Evolutionary conservation across 2,797 vertebrate genomes (phyloP).

Genomic region (Bradypodion ventrale): DNA sequence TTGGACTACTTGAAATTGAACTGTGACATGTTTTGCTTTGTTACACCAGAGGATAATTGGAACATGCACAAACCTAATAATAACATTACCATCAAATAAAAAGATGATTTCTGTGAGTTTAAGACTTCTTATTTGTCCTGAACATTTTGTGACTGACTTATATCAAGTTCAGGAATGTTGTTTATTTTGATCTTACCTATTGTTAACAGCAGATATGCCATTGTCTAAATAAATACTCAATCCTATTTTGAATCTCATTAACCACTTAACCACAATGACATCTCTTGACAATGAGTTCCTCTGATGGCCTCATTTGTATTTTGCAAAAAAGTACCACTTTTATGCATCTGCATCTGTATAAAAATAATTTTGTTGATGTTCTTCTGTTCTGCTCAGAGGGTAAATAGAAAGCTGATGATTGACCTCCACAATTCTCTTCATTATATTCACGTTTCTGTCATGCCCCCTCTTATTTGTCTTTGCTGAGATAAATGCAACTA

Average conservation of each 20-base stretch:
- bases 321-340: conserved; percentile 45
- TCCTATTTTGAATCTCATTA: neutral
- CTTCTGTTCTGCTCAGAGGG: conserved; percentile 56
- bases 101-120: neutral
- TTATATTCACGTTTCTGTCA: conserved; percentile 50
- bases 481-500: conserved; percentile 55
- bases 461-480: conserved; percentile 55
- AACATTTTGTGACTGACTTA: neutral
- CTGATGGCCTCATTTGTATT: conserved; percentile 39
- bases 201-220: conserved; percentile 4
- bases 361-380: conserved; percentile 43
- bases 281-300: conserved; percentile 33
- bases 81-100: rapidly evolving
- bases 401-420: conserved; percentile 53
- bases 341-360: neutral
- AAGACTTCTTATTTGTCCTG: neutral
- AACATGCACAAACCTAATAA: neutral
- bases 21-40: neutral
- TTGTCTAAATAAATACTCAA: neutral
- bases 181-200: neutral
- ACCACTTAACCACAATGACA: conserved; percentile 41
- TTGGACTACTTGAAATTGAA: neutral
- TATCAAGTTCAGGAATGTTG: neutral
- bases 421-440: conserved; percentile 38
- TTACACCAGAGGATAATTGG: neutral